Percentiles rank a stretch among this genome's conserved stretches.
Conservation (phyloP, 2,113 vertebrate genomes). For the Dromas ardeola region DNA sequence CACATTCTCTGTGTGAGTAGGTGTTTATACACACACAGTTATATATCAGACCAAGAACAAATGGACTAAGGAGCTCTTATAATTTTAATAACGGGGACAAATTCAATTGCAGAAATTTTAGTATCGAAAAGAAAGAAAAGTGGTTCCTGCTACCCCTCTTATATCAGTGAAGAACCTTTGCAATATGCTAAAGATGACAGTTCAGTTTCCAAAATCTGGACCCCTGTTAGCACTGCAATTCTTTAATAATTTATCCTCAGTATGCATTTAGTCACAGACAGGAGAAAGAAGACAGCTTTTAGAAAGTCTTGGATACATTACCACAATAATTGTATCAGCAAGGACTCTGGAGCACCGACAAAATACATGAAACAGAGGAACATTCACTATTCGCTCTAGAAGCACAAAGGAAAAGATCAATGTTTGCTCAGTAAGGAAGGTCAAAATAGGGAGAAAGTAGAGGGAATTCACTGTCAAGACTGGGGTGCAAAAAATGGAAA, state of each 20-base stretch:
- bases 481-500: background rate
- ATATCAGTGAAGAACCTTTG: background rate
- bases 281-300: background rate
- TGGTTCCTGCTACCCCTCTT: background rate
- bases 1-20: background rate
- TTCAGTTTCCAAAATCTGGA: background rate
- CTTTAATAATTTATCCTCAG: background rate
- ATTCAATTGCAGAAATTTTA: background rate
- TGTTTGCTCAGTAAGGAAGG: background rate
- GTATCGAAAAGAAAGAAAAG: background rate
- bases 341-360: background rate
- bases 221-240: background rate
- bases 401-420: background rate
- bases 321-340: background rate
- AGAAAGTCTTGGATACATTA: constrained; percentile 11
- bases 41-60: background rate
- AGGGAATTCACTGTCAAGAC: background rate
- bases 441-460: background rate
- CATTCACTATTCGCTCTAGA: background rate
- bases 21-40: background rate
- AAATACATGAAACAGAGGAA: background rate
- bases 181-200: background rate
- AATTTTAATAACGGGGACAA: background rate
- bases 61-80: background rate
- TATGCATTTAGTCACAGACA: background rate